A percentile compares a stretch with the other conserved stretches of the same genome.
Conservation (phyloP, 2,888 invertebrate genomes). For the Emmelina monodactyla region DNA sequence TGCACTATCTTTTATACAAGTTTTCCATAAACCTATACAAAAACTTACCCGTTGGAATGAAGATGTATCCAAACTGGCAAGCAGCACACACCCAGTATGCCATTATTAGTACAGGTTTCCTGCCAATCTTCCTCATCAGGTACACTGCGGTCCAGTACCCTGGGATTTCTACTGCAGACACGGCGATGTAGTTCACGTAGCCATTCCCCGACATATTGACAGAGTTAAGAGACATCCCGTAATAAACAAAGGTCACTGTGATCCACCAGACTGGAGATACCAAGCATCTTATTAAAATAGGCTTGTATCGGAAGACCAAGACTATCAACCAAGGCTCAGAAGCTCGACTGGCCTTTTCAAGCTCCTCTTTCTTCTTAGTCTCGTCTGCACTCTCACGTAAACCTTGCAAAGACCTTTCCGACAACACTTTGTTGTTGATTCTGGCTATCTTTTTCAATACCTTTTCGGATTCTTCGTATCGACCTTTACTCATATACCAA, state of each 20-base stretch:
- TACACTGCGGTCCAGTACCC: conserved; percentile 68
- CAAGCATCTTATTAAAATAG: conserved; percentile 27
- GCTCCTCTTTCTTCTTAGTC: conserved; percentile 20
- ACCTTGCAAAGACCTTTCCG: conserved; percentile 29
- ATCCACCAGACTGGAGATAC: conserved; percentile 68
- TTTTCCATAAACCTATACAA: too few relatives aligned
- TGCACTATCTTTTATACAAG: too few relatives aligned
- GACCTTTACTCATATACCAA: conserved; percentile 77
- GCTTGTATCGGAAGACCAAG: conserved; percentile 31
- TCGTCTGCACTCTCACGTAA: conserved; percentile 26
- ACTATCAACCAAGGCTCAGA: conserved; percentile 36
- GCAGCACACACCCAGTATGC: conserved; percentile 66
- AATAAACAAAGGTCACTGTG: conserved; percentile 71
- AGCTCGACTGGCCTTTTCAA: conserved; percentile 11
- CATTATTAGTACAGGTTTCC: conserved; percentile 63
- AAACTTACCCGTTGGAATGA: conserved; percentile 53
- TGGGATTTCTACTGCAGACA: conserved; percentile 71
- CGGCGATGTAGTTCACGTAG: conserved; percentile 70
- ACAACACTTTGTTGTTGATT: conserved; percentile 55
- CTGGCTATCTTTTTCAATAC: conserved; percentile 69
- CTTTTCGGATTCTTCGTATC: conserved; percentile 68
- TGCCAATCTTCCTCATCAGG: conserved; percentile 66
- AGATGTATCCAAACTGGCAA: conserved; percentile 63
- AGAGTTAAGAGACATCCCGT: conserved; percentile 72
- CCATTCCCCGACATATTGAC: conserved; percentile 70